A percentile compares a stretch with the other conserved stretches of the same genome.
These are phyloP conservation scores for Pseudonaja textilis DNA, from an alignment of 2,113 vertebrate species.

Conservation along the genomic window DNA sequence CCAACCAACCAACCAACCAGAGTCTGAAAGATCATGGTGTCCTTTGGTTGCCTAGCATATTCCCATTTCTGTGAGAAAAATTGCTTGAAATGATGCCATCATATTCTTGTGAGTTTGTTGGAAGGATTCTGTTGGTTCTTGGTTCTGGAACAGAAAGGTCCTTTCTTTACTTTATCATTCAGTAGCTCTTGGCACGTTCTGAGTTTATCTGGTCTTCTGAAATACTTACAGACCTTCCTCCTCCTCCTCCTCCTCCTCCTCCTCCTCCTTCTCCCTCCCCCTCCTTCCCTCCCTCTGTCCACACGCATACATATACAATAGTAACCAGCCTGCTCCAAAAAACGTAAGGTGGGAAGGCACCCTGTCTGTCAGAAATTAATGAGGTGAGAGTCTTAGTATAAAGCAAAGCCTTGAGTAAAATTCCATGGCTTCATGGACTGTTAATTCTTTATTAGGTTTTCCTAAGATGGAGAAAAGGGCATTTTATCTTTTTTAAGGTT, in stretches of 20 bases:
- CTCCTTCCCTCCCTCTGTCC: too few relatives aligned
- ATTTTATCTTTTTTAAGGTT: constrained; percentile 74
- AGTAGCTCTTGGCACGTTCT: background rate
- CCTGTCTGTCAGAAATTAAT: constrained; percentile 70
- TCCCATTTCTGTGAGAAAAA: background rate
- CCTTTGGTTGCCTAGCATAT: background rate
- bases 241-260: too few relatives aligned
- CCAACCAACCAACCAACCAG: background rate
- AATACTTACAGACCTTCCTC: background rate
- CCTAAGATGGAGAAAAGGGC: constrained; percentile 71
- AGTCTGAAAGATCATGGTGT: background rate
- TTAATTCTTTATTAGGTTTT: constrained; percentile 80
- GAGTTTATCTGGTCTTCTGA: background rate
- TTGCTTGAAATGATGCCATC: background rate
- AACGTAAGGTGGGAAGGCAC: constrained; percentile 35
- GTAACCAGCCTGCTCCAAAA: constrained; percentile 35
- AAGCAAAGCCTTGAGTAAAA: constrained; percentile 71
- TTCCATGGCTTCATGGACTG: constrained; percentile 65
- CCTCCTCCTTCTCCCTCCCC: too few relatives aligned
- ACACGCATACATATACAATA: background rate
- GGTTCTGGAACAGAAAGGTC: background rate
- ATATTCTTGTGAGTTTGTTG: background rate
- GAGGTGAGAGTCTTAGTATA: constrained; percentile 63
- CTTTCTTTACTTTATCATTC: background rate
- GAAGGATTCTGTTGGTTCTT: background rate